phyloP scores from a whole-genome alignment of 2,888 invertebrate species.

The Myopa tessellatipennis region DNA sequence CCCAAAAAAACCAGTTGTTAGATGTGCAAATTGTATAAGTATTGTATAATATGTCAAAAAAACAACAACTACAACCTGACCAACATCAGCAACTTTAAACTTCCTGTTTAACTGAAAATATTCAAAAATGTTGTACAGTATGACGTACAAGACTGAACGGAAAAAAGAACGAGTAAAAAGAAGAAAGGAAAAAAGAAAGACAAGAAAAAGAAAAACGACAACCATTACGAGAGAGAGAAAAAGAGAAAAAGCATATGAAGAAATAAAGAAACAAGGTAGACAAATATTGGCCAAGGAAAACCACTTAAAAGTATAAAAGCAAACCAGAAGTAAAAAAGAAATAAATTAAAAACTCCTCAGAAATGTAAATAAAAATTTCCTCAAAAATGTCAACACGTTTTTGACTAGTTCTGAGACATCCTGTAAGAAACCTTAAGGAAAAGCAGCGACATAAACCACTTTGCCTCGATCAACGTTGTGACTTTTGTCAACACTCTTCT shows the following conservation, averaged over 20 bases:
- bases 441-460: no score
- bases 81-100: neutral
- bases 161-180: neutral
- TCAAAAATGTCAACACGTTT: neutral
- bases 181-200: neutral
- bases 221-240: neutral
- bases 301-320: constrained; percentile 29
- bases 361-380: neutral
- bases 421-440: no score
- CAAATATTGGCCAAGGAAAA: constrained; percentile 45
- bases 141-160: neutral
- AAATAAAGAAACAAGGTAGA: neutral
- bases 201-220: neutral
- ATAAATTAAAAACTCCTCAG: neutral
- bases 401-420: no score
- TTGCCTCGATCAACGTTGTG: no score
- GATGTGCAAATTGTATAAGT: neutral
- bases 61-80: neutral
- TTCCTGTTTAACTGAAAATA: constrained; percentile 1
- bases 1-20: no score
- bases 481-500: neutral
- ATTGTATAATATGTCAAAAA: neutral
- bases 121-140: neutral
- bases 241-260: neutral
- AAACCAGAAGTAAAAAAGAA: neutral